Conservation (phyloP, 64 coral and sea anemone species). For the Cladopsammia gracilis region DNA sequence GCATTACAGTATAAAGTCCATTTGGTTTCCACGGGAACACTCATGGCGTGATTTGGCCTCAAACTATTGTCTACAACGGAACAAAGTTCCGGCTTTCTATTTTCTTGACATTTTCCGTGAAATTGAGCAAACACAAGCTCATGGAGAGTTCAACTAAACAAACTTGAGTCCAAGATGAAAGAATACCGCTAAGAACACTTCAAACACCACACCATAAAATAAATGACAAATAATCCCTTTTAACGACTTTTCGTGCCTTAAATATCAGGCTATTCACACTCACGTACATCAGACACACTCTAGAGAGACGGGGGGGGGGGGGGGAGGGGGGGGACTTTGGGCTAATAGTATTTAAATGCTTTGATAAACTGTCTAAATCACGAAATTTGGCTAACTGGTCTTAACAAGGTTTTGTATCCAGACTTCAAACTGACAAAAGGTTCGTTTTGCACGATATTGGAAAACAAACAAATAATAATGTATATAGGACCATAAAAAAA, state of each 20-base stretch:
- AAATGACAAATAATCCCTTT: not conserved
- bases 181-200: constrained; percentile 28
- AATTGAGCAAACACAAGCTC: constrained; percentile 11
- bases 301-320: not conserved
- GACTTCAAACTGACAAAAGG: too few species aligned
- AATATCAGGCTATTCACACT: not conserved
- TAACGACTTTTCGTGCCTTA: not conserved
- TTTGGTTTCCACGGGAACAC: not conserved
- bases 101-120: not conserved
- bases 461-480: too few species aligned
- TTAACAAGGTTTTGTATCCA: too few species aligned
- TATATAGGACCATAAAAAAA: too few species aligned
- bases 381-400: too few species aligned
- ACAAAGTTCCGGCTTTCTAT: not conserved
- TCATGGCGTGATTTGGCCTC: not conserved
- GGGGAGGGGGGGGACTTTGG: too few species aligned
- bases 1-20: not conserved
- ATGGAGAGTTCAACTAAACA: not conserved
- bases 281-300: not conserved
- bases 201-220: not conserved
- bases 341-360: too few species aligned
- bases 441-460: too few species aligned
- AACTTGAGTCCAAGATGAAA: not conserved
- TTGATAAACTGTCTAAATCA: too few species aligned
- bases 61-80: not conserved